Evolutionary conservation across 1,140 invertebrate species (phyloP).

Genomic region (Pseudomyrmex cubaensis): DNA sequence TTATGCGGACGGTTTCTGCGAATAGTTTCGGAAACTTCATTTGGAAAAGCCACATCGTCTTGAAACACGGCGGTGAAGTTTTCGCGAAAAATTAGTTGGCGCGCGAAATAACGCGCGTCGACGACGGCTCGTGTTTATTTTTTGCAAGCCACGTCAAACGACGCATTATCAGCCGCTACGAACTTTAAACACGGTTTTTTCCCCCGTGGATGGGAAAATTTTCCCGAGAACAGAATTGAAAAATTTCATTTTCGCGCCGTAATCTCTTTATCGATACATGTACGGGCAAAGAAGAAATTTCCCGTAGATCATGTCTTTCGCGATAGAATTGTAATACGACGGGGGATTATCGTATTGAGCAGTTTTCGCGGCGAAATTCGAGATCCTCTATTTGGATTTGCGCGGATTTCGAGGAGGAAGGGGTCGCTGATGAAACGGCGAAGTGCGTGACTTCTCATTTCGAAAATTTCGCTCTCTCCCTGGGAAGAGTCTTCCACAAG

Average conservation of each 20-base stretch:
- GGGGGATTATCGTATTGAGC: conserved; percentile 37
- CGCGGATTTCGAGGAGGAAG: not conserved
- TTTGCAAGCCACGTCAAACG: conserved; percentile 38
- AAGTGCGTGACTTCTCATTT: not conserved
- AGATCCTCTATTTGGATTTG: conserved; percentile 35
- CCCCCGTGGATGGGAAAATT: not conserved
- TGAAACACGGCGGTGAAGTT: conserved; percentile 24
- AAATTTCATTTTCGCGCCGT: conserved; percentile 42
- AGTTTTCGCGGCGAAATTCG: conserved; percentile 27
- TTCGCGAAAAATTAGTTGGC: conserved; percentile 48
- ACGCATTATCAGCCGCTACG: conserved; percentile 35
- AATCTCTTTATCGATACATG: conserved; percentile 36
- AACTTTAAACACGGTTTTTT: conserved; percentile 37
- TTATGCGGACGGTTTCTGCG: conserved; percentile 24
- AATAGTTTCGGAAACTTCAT: conserved; percentile 48
- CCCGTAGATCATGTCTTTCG: not conserved
- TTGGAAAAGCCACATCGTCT: conserved; percentile 28
- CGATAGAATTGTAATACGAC: conserved; percentile 28
- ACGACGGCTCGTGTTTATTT: conserved; percentile 21
- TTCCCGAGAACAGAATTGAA: conserved; percentile 10
- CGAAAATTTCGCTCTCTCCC: conserved; percentile 2
- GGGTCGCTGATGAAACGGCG: not conserved
- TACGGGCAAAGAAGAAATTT: not conserved
- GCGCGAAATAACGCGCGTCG: not conserved
- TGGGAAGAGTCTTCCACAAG: not conserved